These are phyloP conservation scores for Cladorhizidae sp. DNA, from an alignment of 37 sponge, comb jelly and placozoan genomes.

Conservation along the genomic window DNA sequence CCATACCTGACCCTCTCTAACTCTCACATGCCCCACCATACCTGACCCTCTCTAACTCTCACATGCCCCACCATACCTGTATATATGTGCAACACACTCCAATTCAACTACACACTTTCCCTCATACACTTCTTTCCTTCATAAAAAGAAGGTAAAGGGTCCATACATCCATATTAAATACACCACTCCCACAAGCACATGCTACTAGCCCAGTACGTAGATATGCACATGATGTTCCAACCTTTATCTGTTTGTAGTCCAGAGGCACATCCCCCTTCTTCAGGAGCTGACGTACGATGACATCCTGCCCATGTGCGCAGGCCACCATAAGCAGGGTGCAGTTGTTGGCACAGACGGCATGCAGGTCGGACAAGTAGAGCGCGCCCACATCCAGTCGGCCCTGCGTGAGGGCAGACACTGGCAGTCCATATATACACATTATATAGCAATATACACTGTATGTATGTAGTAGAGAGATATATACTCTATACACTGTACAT, in stretches of 20 bases:
- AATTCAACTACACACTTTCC: background rate
- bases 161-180: too few species aligned
- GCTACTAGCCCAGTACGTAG: too few species aligned
- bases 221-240: background rate
- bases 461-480: too few species aligned
- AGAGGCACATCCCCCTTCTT: conserved; percentile 34
- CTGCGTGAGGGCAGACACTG: conserved; percentile 3
- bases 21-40: too few species aligned
- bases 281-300: conserved; percentile 39
- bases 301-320: conserved; percentile 19
- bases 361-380: conserved; percentile 48
- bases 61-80: background rate
- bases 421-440: background rate
- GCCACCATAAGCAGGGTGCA: conserved; percentile 72
- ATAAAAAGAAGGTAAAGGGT: too few species aligned
- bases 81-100: background rate
- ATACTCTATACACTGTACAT: too few species aligned
- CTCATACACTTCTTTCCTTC: too few species aligned
- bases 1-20: too few species aligned
- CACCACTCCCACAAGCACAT: too few species aligned
- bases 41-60: too few species aligned
- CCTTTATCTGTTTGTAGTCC: conserved; percentile 58
- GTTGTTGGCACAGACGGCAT: conserved; percentile 47
- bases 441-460: too few species aligned
- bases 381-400: conserved; percentile 33